Conservation (phyloP, 2,888 invertebrate genomes). For the Pemphredon lugubris region DNA sequence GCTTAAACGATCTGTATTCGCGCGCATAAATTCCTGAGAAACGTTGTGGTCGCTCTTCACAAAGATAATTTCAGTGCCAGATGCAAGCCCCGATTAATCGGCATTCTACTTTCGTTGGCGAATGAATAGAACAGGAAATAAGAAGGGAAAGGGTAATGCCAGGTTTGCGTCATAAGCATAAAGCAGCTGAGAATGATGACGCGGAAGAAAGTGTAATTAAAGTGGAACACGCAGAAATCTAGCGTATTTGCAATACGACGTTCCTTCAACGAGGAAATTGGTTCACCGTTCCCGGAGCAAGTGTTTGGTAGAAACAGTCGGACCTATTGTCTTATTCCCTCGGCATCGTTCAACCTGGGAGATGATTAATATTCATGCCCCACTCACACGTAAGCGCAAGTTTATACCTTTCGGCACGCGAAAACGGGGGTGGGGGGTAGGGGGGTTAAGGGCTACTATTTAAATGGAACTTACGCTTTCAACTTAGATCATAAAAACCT, state of each 20-base stretch:
- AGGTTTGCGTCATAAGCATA: constrained; percentile 29
- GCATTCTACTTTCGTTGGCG: constrained; percentile 16
- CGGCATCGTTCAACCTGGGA: constrained; percentile 1
- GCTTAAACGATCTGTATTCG: too few relatives aligned
- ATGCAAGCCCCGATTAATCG: constrained; percentile 24
- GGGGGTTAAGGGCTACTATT: constrained; percentile 7
- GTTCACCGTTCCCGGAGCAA: not conserved
- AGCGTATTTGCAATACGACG: not conserved
- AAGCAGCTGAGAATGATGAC: constrained; percentile 10
- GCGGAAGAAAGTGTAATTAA: constrained; percentile 37
- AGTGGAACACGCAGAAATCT: constrained; percentile 21
- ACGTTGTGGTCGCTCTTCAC: too few relatives aligned
- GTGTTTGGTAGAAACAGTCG: constrained; percentile 7
- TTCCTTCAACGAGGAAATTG: constrained; percentile 4
- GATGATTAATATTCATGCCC: constrained; percentile 21
- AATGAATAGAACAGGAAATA: constrained; percentile 22
- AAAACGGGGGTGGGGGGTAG: not conserved
- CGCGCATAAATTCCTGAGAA: not conserved
- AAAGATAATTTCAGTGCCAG: constrained; percentile 14
- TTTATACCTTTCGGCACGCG: not conserved
- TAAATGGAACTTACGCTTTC: not conserved
- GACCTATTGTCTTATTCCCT: constrained; percentile 3
- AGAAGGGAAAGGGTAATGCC: constrained; percentile 2
- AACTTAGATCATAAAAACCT: not conserved
- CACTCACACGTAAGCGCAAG: not conserved